Conservation (phyloP, 2,113 vertebrate species). For the Chionis minor region DNA sequence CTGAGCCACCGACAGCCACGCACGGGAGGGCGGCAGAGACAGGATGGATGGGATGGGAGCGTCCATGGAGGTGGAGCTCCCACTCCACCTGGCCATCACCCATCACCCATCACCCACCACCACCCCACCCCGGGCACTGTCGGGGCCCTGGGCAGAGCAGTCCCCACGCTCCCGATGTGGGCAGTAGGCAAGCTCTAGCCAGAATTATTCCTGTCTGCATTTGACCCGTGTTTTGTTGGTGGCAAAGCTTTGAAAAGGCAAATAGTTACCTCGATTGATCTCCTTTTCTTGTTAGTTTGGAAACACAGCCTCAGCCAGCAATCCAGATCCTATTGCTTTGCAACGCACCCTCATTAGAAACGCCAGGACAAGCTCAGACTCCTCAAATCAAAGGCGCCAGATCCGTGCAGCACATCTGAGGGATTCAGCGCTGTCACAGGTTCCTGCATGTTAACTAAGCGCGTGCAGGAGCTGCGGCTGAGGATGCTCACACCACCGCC, state of each 20-base stretch:
- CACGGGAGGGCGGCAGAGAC: neutral
- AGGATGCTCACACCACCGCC: neutral
- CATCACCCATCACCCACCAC: neutral
- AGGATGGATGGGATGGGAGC: neutral
- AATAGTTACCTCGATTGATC: neutral
- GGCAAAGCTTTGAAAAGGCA: neutral
- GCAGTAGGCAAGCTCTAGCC: neutral
- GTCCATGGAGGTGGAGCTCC: neutral
- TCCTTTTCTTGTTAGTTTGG: neutral
- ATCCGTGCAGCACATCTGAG: neutral
- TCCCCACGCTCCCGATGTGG: rapidly evolving
- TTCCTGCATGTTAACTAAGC: neutral
- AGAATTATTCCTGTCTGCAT: neutral
- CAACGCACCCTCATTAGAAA: neutral
- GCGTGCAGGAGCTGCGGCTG: rapidly evolving
- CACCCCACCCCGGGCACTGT: rapidly evolving
- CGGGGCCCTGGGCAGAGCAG: neutral
- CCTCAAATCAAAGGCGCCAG: neutral
- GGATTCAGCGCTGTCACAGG: neutral
- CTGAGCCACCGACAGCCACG: neutral
- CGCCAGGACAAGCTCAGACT: neutral
- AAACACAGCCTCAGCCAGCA: neutral
- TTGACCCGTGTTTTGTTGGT: neutral
- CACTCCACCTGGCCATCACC: neutral
- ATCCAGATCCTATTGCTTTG: neutral